Evolutionary conservation across 2,888 invertebrate genomes (phyloP).

Genomic region (Bembecia ichneumoniformis): DNA sequence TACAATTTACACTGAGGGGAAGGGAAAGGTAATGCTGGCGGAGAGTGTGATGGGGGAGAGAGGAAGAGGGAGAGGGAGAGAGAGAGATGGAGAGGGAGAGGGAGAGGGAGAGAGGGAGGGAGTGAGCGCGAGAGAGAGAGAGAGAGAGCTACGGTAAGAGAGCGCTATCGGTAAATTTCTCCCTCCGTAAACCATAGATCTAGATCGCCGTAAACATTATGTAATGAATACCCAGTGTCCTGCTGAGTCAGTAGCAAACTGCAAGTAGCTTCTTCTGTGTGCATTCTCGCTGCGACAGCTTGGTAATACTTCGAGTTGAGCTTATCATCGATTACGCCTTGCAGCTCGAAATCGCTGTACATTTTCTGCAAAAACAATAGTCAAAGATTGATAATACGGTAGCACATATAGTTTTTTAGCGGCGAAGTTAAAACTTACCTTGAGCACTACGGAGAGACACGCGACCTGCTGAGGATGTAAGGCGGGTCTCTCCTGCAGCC

Average conservation of each 20-base stretch:
- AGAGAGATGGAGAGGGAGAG: not conserved
- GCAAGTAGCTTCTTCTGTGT: slow-evolving; percentile 96
- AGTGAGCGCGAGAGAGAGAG: not conserved
- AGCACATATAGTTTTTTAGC: no score
- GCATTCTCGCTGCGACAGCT: slow-evolving; percentile 92
- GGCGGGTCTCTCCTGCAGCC: slow-evolving; percentile 94
- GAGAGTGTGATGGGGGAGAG: not conserved
- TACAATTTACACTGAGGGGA: no score
- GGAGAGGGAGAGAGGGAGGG: not conserved
- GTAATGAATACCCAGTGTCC: slow-evolving; percentile 73
- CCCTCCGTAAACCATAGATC: no score
- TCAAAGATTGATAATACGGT: no score
- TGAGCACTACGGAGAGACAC: slow-evolving; percentile 95
- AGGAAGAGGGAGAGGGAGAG: not conserved
- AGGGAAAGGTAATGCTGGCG: no score
- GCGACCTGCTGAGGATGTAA: slow-evolving; percentile 98
- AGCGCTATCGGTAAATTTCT: no score
- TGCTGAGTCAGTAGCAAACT: slow-evolving; percentile 87
- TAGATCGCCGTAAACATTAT: no score
- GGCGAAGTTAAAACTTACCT: slow-evolving; percentile 69
- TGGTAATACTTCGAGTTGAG: slow-evolving; percentile 96
- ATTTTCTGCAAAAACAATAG: slow-evolving; percentile 81
- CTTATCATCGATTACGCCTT: slow-evolving; percentile 98
- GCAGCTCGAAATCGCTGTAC: slow-evolving; percentile 98
- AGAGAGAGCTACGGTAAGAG: no score